These are phyloP conservation scores for Indicator indicator DNA, from an alignment of 2,113 vertebrate species.

Conservation along the genomic window DNA sequence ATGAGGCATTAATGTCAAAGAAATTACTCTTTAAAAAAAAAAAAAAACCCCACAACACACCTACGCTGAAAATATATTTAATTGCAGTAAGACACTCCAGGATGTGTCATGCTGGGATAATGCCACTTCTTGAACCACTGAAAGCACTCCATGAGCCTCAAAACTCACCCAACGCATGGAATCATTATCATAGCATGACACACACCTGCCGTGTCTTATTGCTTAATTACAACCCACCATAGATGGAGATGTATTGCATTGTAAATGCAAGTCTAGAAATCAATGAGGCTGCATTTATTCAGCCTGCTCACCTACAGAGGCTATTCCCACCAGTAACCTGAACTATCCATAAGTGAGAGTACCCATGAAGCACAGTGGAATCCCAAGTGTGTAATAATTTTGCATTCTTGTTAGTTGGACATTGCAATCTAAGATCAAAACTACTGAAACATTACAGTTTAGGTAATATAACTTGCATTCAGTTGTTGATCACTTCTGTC, in stretches of 20 bases:
- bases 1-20: slow-evolving; percentile 80
- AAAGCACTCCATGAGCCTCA: slow-evolving; percentile 84
- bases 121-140: slow-evolving; percentile 86
- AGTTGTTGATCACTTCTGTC: slow-evolving; percentile 37
- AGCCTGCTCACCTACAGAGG: slow-evolving; percentile 59
- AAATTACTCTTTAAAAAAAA: slow-evolving; percentile 78
- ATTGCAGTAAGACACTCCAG: slow-evolving; percentile 85
- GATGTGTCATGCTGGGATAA: slow-evolving; percentile 86
- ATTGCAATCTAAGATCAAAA: not conserved
- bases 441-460: not conserved
- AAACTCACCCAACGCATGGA: slow-evolving; percentile 86
- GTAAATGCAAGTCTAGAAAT: slow-evolving; percentile 76
- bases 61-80: slow-evolving; percentile 81
- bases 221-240: slow-evolving; percentile 87
- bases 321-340: slow-evolving; percentile 47
- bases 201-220: slow-evolving; percentile 87
- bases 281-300: slow-evolving; percentile 77
- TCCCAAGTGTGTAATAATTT: not conserved
- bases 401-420: not conserved
- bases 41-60: not conserved
- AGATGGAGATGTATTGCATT: slow-evolving; percentile 82
- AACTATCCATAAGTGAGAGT: slow-evolving; percentile 8
- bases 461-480: slow-evolving; percentile 20
- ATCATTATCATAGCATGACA: slow-evolving; percentile 87
- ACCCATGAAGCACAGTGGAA: slow-evolving; percentile 6